Conservation (phyloP, 1,140 invertebrate species). For the Zelostemma sp. region DNA sequence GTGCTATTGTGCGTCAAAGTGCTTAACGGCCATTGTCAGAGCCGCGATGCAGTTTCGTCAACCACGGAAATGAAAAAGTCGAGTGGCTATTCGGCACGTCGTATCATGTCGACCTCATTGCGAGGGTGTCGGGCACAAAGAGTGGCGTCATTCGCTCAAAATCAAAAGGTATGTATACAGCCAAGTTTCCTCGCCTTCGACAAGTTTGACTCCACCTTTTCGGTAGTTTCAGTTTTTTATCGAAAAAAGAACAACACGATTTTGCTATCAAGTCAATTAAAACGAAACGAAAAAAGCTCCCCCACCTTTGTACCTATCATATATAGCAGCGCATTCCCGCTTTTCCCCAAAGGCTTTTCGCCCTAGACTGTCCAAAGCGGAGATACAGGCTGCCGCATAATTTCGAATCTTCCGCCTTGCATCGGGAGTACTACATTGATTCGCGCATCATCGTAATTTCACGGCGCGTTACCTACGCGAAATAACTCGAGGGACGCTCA, state of each 20-base stretch:
- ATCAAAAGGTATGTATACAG: no score
- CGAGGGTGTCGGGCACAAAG: not conserved
- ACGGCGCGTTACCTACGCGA: conserved; percentile 70
- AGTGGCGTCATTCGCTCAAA: not conserved
- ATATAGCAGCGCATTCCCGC: not conserved
- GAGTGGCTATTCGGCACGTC: conserved; percentile 40
- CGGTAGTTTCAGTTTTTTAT: no score
- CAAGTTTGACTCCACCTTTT: no score
- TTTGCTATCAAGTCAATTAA: not conserved
- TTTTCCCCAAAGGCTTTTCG: conserved; percentile 39
- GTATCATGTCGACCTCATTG: conserved; percentile 36
- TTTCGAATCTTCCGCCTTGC: conserved; percentile 46
- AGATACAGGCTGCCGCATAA: conserved; percentile 40
- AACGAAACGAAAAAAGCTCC: not conserved
- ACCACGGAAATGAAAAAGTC: conserved; percentile 55
- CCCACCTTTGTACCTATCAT: not conserved
- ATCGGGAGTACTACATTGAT: conserved; percentile 64
- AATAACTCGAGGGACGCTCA: conserved; percentile 65
- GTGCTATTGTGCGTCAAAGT: conserved; percentile 52
- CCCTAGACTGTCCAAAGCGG: conserved; percentile 36
- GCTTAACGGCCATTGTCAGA: conserved; percentile 50
- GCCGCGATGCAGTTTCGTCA: conserved; percentile 32
- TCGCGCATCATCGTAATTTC: conserved; percentile 71
- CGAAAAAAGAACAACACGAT: no score
- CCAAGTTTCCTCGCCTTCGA: no score